Evolutionary conservation across 2,797 vertebrate genomes (phyloP), one percentile per base, ranked within the genome.

Genomic region (Gymnothorax reevesii): DNA sequence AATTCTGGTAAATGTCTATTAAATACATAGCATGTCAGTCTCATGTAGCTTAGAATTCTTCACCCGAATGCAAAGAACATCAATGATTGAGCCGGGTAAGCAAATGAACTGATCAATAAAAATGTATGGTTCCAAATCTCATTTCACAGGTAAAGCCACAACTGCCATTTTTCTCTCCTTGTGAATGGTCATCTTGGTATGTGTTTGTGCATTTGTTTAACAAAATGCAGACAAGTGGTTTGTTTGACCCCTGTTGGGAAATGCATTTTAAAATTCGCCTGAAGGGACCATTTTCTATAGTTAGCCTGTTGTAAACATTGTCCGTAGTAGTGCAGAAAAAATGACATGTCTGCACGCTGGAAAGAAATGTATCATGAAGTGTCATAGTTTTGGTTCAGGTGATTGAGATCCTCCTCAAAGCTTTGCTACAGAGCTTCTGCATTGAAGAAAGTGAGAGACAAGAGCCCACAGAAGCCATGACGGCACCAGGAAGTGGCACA

Each of bases 241-340:
- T 87, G 73, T 25, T 42, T 25, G 1, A 52, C n/a, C 54, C 66
- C 49, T 73, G 49, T 85, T 25, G 62, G 66, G 49, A n/a, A 20
- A 73, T 49, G 75, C 66, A 25, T 17, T 64, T 82, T 25, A 27
- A 52, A 79, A 90, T 92, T 91, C 90, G 88, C 89, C 88, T 90
- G 88, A 88, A 87, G 80, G 87, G 87, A 89, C 87, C 88, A 77
- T 87, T 84, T 75, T 83, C 86, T 27, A 10, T 57, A 85, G 57
- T 79, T 55, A 79, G 83, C 84, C 88, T 90, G 87, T 91, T 93
- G 91, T 93, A 93, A 94, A 94, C 93, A 94, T n/a, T 86, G 92
- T 89, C 91, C 88, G 90, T 86, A 27, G 57, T 87, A 90, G 95
- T 95, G 95, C 94, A 95, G 95, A 95, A 87, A 92, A 94, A 89